Evolutionary conservation across 1,140 invertebrate genomes (phyloP).

Genomic region (Camponotus floridanus): DNA sequence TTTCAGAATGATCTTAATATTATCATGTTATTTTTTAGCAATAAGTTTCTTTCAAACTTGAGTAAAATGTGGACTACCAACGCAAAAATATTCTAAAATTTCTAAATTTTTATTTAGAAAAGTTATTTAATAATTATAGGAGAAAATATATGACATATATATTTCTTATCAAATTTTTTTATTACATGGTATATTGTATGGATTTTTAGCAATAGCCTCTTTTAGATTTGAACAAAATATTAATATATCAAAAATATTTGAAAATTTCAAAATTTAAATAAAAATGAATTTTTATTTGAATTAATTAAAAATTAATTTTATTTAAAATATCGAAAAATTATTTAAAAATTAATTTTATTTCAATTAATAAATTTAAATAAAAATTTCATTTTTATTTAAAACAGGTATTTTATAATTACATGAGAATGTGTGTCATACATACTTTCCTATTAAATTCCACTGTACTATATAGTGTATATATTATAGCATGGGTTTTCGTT

Average conservation of each 20-base stretch:
- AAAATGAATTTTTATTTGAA: no score
- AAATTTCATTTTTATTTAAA: not conserved
- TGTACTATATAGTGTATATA: no score
- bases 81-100: not conserved
- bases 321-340: no score
- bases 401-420: not conserved
- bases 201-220: not conserved
- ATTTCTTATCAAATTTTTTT: slow-evolving; percentile 28
- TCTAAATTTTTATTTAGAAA: not conserved
- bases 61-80: not conserved
- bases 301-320: no score
- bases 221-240: not conserved
- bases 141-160: not conserved
- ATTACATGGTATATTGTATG: no score
- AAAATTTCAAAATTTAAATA: not conserved
- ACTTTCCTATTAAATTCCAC: slow-evolving; percentile 33
- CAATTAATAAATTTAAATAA: no score
- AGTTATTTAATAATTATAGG: not conserved
- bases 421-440: not conserved
- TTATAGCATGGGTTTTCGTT: not conserved
- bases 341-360: no score
- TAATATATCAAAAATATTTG: not conserved
- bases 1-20: not conserved
- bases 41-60: not conserved
- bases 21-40: not conserved